Evolutionary conservation across 2,113 vertebrate genomes (phyloP), one percentile per base, ranked within the genome.

Genomic region (Columbina picui): DNA sequence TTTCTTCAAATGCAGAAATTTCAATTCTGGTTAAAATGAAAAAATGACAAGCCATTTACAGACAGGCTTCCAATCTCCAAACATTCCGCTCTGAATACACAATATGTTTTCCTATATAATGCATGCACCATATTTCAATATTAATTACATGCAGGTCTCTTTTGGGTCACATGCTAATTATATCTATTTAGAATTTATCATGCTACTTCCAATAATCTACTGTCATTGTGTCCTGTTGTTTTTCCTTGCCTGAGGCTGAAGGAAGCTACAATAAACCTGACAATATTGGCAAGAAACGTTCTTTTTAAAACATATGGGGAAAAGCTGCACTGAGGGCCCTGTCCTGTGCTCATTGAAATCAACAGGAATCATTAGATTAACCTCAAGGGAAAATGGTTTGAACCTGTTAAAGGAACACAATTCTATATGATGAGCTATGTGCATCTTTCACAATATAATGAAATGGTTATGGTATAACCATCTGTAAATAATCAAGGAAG

Each of bases 121-220:
- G 43, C 65, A 30, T 52, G 90, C 43, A 83, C 89, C 85, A 56
- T 45, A 93, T 92, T 95, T 96, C 92, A 70, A 7, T 93, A 93
- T 95, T 96, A 93, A 96, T 90, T 96, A 94, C 74, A 84, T 36
- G 36, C 88, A 79, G 95, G 91, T 92, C 95, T 89, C 67, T 95
- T 86, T 90, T 73, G 81, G 96, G 94, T 97, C 97, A 96, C 78
- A 55, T 94, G 91, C 93, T 96, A 96, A 95, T 96, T 96, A 76
- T 70, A 68, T 81, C 94, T 94, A 67, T 95, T 97, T 94, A 93
- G 96, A 93, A 97, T 95, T 87, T 95, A 84, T 96, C 96, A 69
- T 75, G 82, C 87, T 87, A 76, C 88, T 95, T 80, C 91, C 89
- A 81, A 79, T 81, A 79, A 71, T 36, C 71, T 8, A 14, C 84